Percentiles rank a stretch among this genome's conserved stretches.
These are phyloP conservation scores for Sphenopsis melanotis DNA, from an alignment of 2,797 vertebrate genomes.

Conservation along the genomic window DNA sequence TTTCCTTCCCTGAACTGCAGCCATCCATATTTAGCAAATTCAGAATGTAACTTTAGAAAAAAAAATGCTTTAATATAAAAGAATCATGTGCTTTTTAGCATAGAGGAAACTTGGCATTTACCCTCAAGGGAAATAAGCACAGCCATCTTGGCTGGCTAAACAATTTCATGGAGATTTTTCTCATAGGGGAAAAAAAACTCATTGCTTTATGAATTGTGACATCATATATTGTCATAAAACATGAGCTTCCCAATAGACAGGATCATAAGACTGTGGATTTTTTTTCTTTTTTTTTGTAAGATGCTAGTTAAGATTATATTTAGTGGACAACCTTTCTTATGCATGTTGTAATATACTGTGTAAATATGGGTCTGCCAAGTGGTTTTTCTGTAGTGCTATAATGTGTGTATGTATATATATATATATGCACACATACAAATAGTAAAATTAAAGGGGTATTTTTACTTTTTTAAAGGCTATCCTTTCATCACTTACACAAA, in stretches of 20 bases:
- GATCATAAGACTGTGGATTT: background rate
- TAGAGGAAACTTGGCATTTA: background rate
- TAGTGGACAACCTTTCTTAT: background rate
- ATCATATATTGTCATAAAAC: background rate
- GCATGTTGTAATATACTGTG: background rate
- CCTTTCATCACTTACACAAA: background rate
- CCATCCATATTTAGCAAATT: background rate
- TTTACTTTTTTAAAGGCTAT: background rate
- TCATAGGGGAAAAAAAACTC: background rate
- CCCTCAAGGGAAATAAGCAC: background rate
- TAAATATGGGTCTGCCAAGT: background rate
- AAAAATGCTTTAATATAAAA: background rate
- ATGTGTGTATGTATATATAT: background rate
- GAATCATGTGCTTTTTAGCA: background rate
- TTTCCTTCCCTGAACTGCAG: background rate
- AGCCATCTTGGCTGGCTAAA: background rate
- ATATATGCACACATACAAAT: background rate
- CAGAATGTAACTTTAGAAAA: background rate
- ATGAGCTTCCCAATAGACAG: background rate
- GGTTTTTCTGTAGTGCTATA: background rate
- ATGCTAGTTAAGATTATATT: background rate
- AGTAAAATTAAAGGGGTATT: background rate
- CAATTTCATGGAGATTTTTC: background rate
- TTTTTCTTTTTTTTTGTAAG: background rate
- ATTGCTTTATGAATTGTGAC: background rate